A percentile compares a stretch with the other conserved stretches of the same genome.
Evolutionary conservation across 2,797 vertebrate species (phyloP).

Genomic region (Sandelia bainsii): DNA sequence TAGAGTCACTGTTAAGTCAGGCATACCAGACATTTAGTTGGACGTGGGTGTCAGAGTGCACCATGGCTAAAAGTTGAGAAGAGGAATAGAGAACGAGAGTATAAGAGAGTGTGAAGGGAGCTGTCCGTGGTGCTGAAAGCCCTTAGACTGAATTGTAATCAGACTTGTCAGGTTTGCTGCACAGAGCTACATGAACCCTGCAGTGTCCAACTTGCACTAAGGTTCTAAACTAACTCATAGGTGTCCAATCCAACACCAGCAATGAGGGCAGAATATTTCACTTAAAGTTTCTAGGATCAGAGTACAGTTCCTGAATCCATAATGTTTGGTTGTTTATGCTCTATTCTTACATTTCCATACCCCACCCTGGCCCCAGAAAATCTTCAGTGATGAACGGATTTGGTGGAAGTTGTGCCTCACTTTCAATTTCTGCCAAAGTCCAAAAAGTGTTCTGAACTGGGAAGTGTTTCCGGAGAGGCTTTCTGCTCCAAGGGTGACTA

Average conservation of each 20-base stretch:
- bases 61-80: constrained; percentile 40
- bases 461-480: constrained; percentile 24
- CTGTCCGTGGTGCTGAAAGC: constrained; percentile 74
- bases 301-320: background rate
- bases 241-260: constrained; percentile 6
- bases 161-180: constrained; percentile 55
- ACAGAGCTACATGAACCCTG: constrained; percentile 32
- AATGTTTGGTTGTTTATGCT: background rate
- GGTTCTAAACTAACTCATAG: constrained; percentile 6
- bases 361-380: background rate
- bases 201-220: constrained; percentile 30
- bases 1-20: constrained; percentile 56
- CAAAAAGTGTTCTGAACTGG: constrained; percentile 23
- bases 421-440: constrained; percentile 16
- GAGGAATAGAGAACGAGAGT: constrained; percentile 7
- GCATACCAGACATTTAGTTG: constrained; percentile 51
- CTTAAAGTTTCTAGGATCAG: background rate
- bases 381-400: constrained; percentile 8
- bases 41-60: constrained; percentile 46
- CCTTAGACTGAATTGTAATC: constrained; percentile 38
- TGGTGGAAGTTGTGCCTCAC: background rate
- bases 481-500: background rate
- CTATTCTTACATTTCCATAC: background rate
- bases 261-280: background rate
- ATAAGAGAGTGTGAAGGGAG: constrained; percentile 39